Conservation (phyloP, 1,140 invertebrate genomes). For the Achatina immaculata region DNA sequence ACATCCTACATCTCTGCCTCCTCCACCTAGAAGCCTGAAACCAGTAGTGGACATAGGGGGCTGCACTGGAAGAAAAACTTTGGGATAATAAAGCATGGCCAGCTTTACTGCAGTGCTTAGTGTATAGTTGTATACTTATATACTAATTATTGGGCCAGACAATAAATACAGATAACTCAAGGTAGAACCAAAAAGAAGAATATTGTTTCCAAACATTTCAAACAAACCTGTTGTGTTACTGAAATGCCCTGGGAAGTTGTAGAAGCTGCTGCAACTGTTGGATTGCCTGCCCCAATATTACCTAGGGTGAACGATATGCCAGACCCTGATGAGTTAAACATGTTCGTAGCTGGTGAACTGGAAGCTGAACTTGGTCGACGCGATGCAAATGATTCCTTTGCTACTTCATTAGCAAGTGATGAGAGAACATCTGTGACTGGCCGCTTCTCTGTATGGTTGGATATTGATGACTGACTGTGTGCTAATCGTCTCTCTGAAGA, state of each 20-base stretch:
- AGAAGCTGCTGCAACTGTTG: slow-evolving; percentile 88
- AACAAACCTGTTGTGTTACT: slow-evolving; percentile 85
- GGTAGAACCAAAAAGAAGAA: too few species aligned
- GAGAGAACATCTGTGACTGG: slow-evolving; percentile 78
- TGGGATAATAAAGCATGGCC: too few species aligned
- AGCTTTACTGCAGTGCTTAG: too few species aligned
- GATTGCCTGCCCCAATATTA: slow-evolving; percentile 83
- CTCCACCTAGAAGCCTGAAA: too few species aligned
- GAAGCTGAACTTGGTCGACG: slow-evolving; percentile 57
- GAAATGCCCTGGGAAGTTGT: slow-evolving; percentile 96
- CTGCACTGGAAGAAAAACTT: too few species aligned
- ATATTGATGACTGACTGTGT: slow-evolving; percentile 44
- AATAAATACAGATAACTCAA: too few species aligned
- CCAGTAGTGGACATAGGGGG: too few species aligned
- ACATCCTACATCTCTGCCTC: too few species aligned
- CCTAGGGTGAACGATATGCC: slow-evolving; percentile 63
- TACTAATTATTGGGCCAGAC: too few species aligned
- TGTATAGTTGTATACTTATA: too few species aligned
- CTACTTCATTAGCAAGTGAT: slow-evolving; percentile 70
- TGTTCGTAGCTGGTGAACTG: slow-evolving; percentile 61
- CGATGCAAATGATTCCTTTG: slow-evolving; percentile 61
- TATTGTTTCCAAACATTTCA: too few species aligned
- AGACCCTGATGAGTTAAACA: slow-evolving; percentile 53
- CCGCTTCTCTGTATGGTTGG: slow-evolving; percentile 61
- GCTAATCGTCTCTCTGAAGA: slow-evolving; percentile 63